Evolutionary conservation across 2,888 invertebrate genomes (phyloP).

Genomic region (Toxonevra muliebris): DNA sequence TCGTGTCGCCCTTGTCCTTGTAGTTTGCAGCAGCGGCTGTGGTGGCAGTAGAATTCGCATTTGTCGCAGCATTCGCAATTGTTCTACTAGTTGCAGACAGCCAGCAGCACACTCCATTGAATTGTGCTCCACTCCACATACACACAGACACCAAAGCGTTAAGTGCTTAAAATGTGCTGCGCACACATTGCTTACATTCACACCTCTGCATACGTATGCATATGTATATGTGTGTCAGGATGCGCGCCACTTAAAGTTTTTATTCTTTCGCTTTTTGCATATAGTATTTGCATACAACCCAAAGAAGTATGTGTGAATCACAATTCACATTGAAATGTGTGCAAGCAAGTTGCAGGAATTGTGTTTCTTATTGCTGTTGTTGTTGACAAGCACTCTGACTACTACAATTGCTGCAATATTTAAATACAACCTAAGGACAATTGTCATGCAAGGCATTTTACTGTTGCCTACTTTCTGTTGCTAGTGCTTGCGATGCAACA

Average conservation of each 20-base stretch:
- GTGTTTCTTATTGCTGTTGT: conserved; percentile 31
- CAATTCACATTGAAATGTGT: no score
- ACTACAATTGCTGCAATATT: conserved; percentile 38
- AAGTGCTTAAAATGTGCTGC: conserved; percentile 11
- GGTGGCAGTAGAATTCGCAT: no score
- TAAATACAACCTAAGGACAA: conserved; percentile 57
- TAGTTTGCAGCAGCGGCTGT: conserved; percentile 1
- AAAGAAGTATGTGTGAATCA: no score
- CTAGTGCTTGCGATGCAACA: background rate
- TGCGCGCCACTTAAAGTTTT: conserved; percentile 10
- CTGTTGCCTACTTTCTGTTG: conserved; percentile 32
- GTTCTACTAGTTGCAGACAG: background rate
- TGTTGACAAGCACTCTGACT: conserved; percentile 35
- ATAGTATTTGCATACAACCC: no score
- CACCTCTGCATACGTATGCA: conserved; percentile 35
- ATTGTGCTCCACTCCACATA: background rate
- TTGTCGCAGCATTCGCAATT: no score
- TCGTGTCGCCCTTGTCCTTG: conserved; percentile 19
- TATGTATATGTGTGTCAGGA: conserved; percentile 14
- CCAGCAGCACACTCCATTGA: conserved; percentile 19
- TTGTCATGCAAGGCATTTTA: conserved; percentile 59
- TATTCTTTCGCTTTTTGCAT: conserved; percentile 20
- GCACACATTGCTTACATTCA: background rate
- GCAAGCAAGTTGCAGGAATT: no score
- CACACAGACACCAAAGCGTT: no score